Evolutionary conservation across 2,113 vertebrate genomes (phyloP).

Genomic region (Shinisaurus crocodilurus): DNA sequence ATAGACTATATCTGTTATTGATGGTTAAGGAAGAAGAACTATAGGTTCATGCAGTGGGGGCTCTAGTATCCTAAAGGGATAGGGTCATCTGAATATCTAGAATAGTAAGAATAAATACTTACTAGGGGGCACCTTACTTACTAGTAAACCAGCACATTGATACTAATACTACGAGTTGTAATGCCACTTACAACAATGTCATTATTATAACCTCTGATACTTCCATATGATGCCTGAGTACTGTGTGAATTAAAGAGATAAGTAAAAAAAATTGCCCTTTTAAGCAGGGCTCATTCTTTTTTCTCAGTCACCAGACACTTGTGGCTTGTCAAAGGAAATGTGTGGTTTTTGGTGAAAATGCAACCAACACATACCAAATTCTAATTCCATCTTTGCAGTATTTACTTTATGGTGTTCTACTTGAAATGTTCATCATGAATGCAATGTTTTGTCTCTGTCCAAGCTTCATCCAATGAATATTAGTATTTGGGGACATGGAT

Average conservation of each 20-base stretch:
- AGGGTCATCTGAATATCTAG: not conserved
- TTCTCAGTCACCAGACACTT: not conserved
- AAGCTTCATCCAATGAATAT: not conserved
- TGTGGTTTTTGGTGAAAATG: not conserved
- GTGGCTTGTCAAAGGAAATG: not conserved
- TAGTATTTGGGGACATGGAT: not conserved
- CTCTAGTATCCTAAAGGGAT: too few species aligned
- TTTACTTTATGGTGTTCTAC: not conserved
- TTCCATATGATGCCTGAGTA: not conserved
- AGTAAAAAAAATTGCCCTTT: too few species aligned
- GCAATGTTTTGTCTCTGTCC: not conserved
- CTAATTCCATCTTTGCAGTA: not conserved
- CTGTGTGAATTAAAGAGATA: rapidly evolving
- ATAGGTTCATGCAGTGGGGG: too few species aligned
- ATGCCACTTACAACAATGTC: not conserved
- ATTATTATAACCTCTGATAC: not conserved
- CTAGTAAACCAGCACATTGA: not conserved
- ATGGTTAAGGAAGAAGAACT: too few species aligned
- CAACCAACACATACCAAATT: not conserved
- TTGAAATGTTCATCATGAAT: not conserved
- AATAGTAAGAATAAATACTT: not conserved
- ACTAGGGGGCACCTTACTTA: not conserved
- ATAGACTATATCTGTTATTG: not conserved
- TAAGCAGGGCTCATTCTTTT: too few species aligned
- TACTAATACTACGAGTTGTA: not conserved